A percentile compares a stretch with the other conserved stretches of the same genome.
phyloP scores from a whole-genome alignment of 2,113 vertebrate genomes.

The Phyllostomus hastatus region DNA sequence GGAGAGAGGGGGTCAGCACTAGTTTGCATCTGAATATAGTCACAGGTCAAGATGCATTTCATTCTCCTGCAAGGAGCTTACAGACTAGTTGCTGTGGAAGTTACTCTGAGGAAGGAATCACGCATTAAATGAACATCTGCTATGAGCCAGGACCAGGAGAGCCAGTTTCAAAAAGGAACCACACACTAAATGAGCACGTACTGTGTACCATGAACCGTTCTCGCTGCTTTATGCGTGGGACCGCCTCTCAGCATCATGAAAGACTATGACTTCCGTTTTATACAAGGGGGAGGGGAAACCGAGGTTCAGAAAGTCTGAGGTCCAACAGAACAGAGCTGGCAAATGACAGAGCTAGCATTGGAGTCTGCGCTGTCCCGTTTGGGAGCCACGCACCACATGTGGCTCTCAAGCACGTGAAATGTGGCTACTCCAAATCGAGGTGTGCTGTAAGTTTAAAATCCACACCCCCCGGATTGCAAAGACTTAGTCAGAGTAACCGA shows the following conservation, averaged over 20 bases:
- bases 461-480: neutral
- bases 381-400: neutral
- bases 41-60: neutral
- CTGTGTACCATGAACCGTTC: accelerated
- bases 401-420: neutral
- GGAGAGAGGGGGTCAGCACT: accelerated
- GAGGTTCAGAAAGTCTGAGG: neutral
- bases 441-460: accelerated
- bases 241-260: accelerated
- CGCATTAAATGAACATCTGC: neutral
- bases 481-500: neutral
- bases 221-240: neutral
- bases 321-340: neutral
- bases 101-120: neutral
- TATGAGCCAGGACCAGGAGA: neutral
- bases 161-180: neutral
- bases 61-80: neutral
- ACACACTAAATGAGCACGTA: neutral
- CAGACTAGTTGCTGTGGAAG: neutral
- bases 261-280: neutral
- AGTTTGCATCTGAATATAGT: accelerated
- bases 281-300: neutral
- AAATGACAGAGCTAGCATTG: neutral
- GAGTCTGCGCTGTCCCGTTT: accelerated
- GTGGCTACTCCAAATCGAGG: accelerated